Base-by-base conservation (phyloP, 2,888 invertebrate genomes). In the Drosophila emarginata region DNA sequence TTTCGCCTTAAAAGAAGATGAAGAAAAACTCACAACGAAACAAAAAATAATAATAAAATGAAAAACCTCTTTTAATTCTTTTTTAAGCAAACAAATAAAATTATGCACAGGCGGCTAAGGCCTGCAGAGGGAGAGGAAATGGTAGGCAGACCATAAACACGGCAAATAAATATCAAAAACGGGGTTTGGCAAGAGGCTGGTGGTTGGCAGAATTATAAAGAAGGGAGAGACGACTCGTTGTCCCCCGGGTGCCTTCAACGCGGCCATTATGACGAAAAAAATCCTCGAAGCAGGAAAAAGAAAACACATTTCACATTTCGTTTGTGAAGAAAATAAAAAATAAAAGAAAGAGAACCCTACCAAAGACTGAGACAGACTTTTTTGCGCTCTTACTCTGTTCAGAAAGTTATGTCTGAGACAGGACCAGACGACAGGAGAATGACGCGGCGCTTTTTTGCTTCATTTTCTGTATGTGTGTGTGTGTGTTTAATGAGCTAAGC, bases 401-500 rank as follows among this genome's bases (percentile, higher is more conserved):
- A 52, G 57, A 54, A 81, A 74, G 70, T 75, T 82, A 71, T 85
- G 74, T 76, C 87, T 74, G 87, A 60, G 77, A 58, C 65, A 28
- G 61, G 40, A 45, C 45, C 70, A 57, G 57, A 61, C 39, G 51
- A 12, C 14, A 4, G n/a, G 58, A 39, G 26, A 52, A 59, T 40
- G 28, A 58, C 56, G 51, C 36, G 50, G 54, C 21, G 26, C 18
- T 63, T 54, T 69, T 62, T 66, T 56, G 32, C 32, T 32, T 32
- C 9, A 32, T 32, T 32, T 32, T 32, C 32, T 32, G 9, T 32
- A 4, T 32, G 67, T 68, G 65, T 80, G 75, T 45, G 72, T 68
- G 66, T 80, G 75, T 88, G 86, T 88, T 89, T 89, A 90, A 89
- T 89, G 88, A 89, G 88, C 86, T 89, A 89, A 89, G 80, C 88